Evolutionary conservation across 1,140 invertebrate species (phyloP).

Genomic region (Thrips palmi): DNA sequence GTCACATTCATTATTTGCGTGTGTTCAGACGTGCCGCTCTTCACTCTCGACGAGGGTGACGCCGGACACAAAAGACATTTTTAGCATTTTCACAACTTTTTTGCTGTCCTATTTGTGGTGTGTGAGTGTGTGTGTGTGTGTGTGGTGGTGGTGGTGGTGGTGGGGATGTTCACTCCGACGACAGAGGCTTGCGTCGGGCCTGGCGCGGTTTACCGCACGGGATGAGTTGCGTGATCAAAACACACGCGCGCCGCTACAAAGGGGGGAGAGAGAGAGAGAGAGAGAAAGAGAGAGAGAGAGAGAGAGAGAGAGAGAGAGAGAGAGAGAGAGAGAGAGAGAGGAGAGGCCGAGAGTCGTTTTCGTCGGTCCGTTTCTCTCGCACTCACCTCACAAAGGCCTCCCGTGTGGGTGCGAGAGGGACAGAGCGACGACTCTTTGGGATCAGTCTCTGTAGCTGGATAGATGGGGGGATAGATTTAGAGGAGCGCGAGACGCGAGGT

Average conservation of each 20-base stretch:
- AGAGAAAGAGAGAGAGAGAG: not conserved
- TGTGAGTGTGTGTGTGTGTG: not conserved
- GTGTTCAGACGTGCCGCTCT: not conserved
- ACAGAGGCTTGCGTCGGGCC: too few species aligned
- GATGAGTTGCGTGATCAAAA: not conserved
- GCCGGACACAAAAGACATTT: too few species aligned
- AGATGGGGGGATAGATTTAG: too few species aligned
- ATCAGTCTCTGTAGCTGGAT: conserved; percentile 7
- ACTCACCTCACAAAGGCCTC: conserved; percentile 12
- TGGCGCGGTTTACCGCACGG: too few species aligned
- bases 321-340: conserved; percentile 2
- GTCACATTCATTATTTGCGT: not conserved
- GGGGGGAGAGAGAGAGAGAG: conserved; percentile 3
- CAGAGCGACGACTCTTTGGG: too few species aligned
- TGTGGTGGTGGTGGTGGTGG: not conserved
- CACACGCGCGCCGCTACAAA: not conserved
- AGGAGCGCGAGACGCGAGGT: too few species aligned
- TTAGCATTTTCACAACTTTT: too few species aligned
- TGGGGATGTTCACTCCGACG: not conserved
- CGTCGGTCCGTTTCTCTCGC: conserved; percentile 10
- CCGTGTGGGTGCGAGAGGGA: too few species aligned
- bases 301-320: not conserved
- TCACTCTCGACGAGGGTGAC: not conserved
- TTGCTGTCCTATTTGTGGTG: not conserved
- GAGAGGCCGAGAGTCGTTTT: not conserved